phyloP scores from a whole-genome alignment of 2,797 vertebrate species.

The Rhinophrynus dorsalis region DNA sequence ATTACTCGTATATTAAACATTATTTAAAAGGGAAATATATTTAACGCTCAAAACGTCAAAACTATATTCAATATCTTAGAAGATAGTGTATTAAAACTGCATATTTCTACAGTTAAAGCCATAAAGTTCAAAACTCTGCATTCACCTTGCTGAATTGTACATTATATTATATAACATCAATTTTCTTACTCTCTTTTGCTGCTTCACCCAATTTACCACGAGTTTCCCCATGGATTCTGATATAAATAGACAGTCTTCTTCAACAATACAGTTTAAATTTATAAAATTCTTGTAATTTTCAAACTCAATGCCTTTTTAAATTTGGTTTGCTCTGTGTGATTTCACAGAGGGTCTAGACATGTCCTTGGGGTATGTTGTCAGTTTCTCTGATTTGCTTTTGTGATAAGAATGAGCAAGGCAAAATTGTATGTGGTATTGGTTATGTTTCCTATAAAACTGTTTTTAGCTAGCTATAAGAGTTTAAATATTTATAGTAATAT shows the following conservation, averaged over 20 bases:
- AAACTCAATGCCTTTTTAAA: constrained; percentile 42
- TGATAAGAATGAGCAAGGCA: constrained; percentile 16
- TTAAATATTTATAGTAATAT: too few relatives aligned
- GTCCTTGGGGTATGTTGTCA: constrained; percentile 38
- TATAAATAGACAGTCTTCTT: constrained; percentile 41
- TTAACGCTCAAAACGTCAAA: too few relatives aligned
- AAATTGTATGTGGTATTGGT: background rate
- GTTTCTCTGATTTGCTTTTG: constrained; percentile 43
- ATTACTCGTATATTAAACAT: too few relatives aligned
- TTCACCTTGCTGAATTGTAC: constrained; percentile 25
- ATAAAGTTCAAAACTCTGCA: constrained; percentile 16
- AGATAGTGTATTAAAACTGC: too few relatives aligned
- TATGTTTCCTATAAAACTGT: too few relatives aligned
- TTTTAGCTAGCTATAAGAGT: too few relatives aligned
- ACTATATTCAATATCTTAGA: too few relatives aligned
- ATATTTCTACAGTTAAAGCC: too few relatives aligned
- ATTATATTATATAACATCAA: constrained; percentile 42
- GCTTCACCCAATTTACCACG: constrained; percentile 42
- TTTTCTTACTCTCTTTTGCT: constrained; percentile 36
- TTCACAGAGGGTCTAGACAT: constrained; percentile 35
- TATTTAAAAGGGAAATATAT: too few relatives aligned
- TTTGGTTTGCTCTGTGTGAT: constrained; percentile 43
- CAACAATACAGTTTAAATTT: constrained; percentile 43
- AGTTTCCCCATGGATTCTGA: constrained; percentile 27
- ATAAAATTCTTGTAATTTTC: constrained; percentile 46